Evolutionary conservation across 1,140 invertebrate species (phyloP).

Genomic region (Lerema accius): DNA sequence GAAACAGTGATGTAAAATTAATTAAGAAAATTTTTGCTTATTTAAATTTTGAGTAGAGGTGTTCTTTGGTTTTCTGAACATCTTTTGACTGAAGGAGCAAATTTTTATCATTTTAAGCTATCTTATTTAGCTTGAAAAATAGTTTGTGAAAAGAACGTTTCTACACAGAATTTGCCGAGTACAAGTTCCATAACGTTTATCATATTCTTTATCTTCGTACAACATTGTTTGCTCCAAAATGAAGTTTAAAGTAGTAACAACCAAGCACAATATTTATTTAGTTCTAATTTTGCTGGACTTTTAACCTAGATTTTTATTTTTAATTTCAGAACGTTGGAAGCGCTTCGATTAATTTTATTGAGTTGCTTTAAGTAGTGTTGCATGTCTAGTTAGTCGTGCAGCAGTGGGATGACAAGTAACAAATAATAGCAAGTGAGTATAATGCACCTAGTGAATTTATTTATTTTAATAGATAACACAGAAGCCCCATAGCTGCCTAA

Average conservation of each 20-base stretch:
- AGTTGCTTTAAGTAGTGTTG: slow-evolving; percentile 73
- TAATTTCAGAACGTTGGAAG: slow-evolving; percentile 67
- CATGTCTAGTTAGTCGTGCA: slow-evolving; percentile 62
- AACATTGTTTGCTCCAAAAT: too few relatives aligned
- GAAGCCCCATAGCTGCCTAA: slow-evolving; percentile 24
- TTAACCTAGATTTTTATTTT: slow-evolving; percentile 43
- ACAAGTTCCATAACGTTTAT: too few relatives aligned
- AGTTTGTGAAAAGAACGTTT: neutral
- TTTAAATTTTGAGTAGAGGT: too few relatives aligned
- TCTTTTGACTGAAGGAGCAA: too few relatives aligned
- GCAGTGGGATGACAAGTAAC: slow-evolving; percentile 39
- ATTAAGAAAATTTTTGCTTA: too few relatives aligned
- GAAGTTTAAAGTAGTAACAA: too few relatives aligned
- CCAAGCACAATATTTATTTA: neutral
- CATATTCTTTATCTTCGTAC: too few relatives aligned
- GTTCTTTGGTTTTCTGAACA: too few relatives aligned
- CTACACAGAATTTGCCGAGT: too few relatives aligned
- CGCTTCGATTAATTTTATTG: slow-evolving; percentile 60
- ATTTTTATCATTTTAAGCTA: too few relatives aligned
- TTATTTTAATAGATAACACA: slow-evolving; percentile 20
- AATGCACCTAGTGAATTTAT: slow-evolving; percentile 18
- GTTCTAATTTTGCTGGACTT: neutral
- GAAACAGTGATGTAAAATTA: too few relatives aligned
- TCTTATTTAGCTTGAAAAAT: too few relatives aligned
- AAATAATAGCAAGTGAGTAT: slow-evolving; percentile 33